Evolutionary conservation across 2,113 vertebrate species (phyloP), one percentile per base, ranked within the genome.

Genomic region (Delphinapterus leucas): DNA sequence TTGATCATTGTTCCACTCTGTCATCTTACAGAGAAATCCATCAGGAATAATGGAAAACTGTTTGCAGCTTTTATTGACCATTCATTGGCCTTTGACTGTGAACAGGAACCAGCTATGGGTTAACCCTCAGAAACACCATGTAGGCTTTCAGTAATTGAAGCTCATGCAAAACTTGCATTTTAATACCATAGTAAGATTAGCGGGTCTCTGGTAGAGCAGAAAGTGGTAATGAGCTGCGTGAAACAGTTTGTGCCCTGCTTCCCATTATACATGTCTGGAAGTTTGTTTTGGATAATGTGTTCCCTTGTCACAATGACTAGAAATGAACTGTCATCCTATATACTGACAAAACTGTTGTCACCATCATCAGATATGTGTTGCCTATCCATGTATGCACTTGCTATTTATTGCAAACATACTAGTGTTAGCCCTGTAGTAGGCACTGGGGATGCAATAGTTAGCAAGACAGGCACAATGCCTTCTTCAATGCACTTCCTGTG

Each of bases 1-100:
- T 74, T 95, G 96, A 96, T 80, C 89, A 83, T 80, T 92, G 91
- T 83, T 97, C 67, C 20, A 97, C 68, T 87, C 82, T 95, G 77
- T 97, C 93, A 96, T 88, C 91, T 98, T 88, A 97, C 63, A 80
- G 74, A 92, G 92, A 93, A 95, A 97, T 83, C 88, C 95, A 92
- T 96, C 97, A 97, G 58, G 49, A 95, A 93, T 93, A 94, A 96
- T 77, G 77, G 88, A 96, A 97, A 96, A 86, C 92, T 74, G 49
- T 95, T 93, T 97, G 80, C 79, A 92, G 93, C 63, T 93, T 96
- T 95, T 97, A 97, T 93, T 95, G 85, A 95, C 90, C 71, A 90
- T 90, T 96, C 85, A 91, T 91, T 97, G 93, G 90, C 84, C 96
- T 97, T 97, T 95, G 94, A 97, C 97, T 96, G 41, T 93, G 90